A percentile compares a stretch with the other conserved stretches of the same genome.
Evolutionary conservation across 2,113 vertebrate genomes (phyloP).

Genomic region (Blennius ocellaris): DNA sequence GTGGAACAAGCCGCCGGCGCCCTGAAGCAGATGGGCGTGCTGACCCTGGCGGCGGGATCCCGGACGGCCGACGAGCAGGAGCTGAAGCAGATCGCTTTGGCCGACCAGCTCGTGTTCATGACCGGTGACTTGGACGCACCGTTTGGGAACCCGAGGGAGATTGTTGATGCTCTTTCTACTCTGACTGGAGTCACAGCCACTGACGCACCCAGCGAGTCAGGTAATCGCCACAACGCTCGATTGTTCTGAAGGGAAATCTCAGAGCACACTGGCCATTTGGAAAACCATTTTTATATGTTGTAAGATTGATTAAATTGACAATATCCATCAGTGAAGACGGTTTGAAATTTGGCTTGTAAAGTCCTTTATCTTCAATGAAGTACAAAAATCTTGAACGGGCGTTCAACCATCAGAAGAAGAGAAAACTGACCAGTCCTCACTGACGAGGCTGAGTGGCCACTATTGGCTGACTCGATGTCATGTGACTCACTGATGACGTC

Average conservation of each 20-base stretch:
- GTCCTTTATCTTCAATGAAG: no score
- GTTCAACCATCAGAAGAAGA: no score
- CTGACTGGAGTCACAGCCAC: constrained; percentile 83
- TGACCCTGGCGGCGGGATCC: constrained; percentile 86
- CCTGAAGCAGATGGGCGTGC: constrained; percentile 83
- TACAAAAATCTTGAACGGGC: no score
- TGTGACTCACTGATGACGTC: no score
- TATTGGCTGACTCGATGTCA: no score
- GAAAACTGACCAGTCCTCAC: no score
- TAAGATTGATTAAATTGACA: not conserved
- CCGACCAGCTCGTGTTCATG: constrained; percentile 81
- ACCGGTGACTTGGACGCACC: constrained; percentile 87
- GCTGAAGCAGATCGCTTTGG: constrained; percentile 87
- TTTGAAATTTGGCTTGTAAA: no score
- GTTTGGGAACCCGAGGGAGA: constrained; percentile 76
- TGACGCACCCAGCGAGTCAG: constrained; percentile 81
- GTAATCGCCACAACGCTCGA: constrained; percentile 70
- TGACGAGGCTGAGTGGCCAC: no score
- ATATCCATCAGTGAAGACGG: no score
- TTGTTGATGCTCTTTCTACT: constrained; percentile 88
- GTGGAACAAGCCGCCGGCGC: constrained; percentile 83
- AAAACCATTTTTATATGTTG: not conserved
- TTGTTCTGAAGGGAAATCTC: not conserved
- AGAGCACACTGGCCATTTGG: not conserved
- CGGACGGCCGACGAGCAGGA: constrained; percentile 78